These are phyloP conservation scores for Steinernema carpocapsae DNA, from an alignment of 2,888 invertebrate genomes.

Conservation along the genomic window DNA sequence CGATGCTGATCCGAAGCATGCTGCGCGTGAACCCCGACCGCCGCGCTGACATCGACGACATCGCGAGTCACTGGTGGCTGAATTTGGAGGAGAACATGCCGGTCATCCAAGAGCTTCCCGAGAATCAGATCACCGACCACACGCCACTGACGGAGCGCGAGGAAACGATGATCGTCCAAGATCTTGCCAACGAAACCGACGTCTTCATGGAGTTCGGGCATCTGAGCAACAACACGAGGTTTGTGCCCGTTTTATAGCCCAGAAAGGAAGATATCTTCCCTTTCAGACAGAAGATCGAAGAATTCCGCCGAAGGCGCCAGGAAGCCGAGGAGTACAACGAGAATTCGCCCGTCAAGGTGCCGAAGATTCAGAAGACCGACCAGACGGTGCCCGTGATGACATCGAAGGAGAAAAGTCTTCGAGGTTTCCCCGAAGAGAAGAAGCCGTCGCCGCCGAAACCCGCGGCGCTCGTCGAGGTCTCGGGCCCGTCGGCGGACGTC, in stretches of 20 bases:
- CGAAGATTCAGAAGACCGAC: conserved; percentile 54
- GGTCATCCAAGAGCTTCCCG: conserved; percentile 68
- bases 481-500: neutral
- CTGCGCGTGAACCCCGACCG: conserved; percentile 87
- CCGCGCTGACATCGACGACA: conserved; percentile 89
- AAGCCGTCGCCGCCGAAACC: conserved; percentile 33
- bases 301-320: conserved; percentile 67
- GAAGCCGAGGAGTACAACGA: conserved; percentile 69
- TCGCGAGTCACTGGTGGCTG: conserved; percentile 96
- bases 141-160: conserved; percentile 68
- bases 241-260: neutral
- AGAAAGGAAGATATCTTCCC: conserved; percentile 41
- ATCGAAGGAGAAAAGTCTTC: conserved; percentile 61
- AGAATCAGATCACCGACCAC: conserved; percentile 68
- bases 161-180: conserved; percentile 68
- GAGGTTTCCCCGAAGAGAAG: conserved; percentile 47
- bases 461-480: neutral
- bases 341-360: conserved; percentile 66
- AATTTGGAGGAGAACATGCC: conserved; percentile 73
- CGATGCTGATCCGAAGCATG: conserved; percentile 90
- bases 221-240: conserved; percentile 50
- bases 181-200: conserved; percentile 68
- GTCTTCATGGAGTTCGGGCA: conserved; percentile 69
- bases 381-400: conserved; percentile 55
- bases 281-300: conserved; percentile 66